These are phyloP conservation scores for Ictalurus punctatus DNA, from an alignment of 2,113 vertebrate genomes.

Conservation along the genomic window DNA sequence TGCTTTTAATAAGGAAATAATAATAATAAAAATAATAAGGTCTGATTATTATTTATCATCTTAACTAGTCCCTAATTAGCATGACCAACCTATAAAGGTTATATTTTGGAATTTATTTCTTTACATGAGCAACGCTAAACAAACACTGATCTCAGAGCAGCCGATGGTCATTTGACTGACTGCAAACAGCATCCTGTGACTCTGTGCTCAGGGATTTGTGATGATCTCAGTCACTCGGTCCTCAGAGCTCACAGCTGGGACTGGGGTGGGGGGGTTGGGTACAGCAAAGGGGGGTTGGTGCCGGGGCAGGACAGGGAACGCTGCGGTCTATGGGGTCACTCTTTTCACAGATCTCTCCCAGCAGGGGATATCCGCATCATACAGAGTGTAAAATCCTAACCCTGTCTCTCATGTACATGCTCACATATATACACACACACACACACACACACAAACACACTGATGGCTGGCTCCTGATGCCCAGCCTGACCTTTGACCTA, in stretches of 20 bases:
- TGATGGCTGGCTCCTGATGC: not conserved
- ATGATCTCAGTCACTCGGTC: slow-evolving; percentile 3
- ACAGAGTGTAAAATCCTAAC: slow-evolving; percentile 17
- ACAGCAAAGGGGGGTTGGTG: not conserved
- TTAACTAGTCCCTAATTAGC: not conserved
- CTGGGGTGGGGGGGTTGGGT: slow-evolving; percentile 25
- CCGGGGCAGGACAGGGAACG: slow-evolving; percentile 23
- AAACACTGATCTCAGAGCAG: not conserved
- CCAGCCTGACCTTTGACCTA: not conserved
- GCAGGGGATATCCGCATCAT: slow-evolving; percentile 49
- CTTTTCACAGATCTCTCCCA: slow-evolving; percentile 59
- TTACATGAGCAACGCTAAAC: not conserved
- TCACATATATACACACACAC: not conserved
- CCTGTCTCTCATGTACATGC: not conserved
- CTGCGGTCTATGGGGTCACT: slow-evolving; percentile 53
- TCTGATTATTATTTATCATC: not conserved
- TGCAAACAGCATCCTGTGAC: not conserved
- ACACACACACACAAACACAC: slow-evolving; percentile 41
- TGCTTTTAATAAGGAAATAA: not conserved
- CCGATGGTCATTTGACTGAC: not conserved
- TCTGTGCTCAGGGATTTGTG: not conserved
- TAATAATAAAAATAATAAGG: not conserved
- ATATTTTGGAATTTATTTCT: not conserved
- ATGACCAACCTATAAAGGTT: not conserved
- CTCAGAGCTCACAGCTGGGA: slow-evolving; percentile 47